Evolutionary conservation across 2,113 vertebrate species (phyloP).

Genomic region (Calidris pugnax): DNA sequence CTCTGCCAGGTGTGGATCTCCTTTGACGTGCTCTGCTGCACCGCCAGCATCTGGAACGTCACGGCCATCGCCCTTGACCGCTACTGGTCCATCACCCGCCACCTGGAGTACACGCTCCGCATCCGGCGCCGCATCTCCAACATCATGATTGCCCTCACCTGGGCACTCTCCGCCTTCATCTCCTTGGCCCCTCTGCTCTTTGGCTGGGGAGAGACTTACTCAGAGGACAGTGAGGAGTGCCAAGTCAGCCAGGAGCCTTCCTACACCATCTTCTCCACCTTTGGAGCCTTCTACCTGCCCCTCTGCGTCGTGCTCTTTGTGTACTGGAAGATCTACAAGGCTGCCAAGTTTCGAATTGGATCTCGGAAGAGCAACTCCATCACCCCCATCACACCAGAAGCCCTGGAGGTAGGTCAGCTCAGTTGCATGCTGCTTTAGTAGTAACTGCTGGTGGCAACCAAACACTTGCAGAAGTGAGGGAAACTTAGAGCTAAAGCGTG

Average conservation of each 20-base stretch:
- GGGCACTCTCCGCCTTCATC: constrained; percentile 90
- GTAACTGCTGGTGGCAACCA: neutral
- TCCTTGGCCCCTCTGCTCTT: constrained; percentile 91
- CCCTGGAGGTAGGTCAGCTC: constrained; percentile 76
- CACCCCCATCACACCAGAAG: constrained; percentile 82
- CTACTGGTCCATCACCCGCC: constrained; percentile 96
- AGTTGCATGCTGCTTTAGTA: neutral
- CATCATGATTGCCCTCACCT: constrained; percentile 91
- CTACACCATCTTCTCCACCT: constrained; percentile 95
- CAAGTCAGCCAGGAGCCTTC: constrained; percentile 93
- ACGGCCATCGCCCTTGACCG: constrained; percentile 94
- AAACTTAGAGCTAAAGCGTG: neutral
- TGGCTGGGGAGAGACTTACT: constrained; percentile 94
- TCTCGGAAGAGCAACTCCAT: constrained; percentile 88
- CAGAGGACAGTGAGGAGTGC: constrained; percentile 82
- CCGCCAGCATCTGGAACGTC: constrained; percentile 98
- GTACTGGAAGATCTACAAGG: constrained; percentile 99
- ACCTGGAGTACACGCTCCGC: constrained; percentile 91
- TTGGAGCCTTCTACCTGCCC: constrained; percentile 94
- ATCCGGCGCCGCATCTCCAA: constrained; percentile 88
- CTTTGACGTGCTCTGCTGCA: constrained; percentile 95
- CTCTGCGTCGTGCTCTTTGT: constrained; percentile 95
- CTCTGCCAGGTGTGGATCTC: constrained; percentile 95
- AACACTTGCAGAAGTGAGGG: neutral
- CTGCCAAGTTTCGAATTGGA: constrained; percentile 89